Evolutionary conservation across 2,113 vertebrate genomes (phyloP).

Genomic region (Dromaius novaehollandiae): DNA sequence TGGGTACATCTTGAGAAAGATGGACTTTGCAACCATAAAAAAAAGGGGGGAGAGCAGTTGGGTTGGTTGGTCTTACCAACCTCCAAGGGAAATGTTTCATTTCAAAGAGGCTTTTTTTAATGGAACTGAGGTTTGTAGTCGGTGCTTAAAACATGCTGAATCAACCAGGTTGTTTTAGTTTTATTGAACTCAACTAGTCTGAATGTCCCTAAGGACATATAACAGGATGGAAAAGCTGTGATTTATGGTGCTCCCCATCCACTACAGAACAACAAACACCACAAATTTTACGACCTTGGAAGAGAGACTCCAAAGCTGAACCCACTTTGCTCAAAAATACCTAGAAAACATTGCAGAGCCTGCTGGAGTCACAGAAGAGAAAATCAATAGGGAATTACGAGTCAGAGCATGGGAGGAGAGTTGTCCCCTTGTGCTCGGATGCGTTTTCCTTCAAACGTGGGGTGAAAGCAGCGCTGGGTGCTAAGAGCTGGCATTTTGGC

Average conservation of each 20-base stretch:
- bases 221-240: background rate
- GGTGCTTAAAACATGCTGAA: background rate
- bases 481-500: background rate
- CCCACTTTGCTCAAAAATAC: rapidly evolving
- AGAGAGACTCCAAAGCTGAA: background rate
- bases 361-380: background rate
- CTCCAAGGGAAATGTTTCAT: background rate
- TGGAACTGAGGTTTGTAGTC: background rate
- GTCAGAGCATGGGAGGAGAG: rapidly evolving
- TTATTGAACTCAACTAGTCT: background rate
- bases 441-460: background rate
- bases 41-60: background rate
- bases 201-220: rapidly evolving
- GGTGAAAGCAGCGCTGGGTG: rapidly evolving
- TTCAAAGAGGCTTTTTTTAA: background rate
- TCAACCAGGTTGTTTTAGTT: background rate
- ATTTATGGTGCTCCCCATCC: background rate
- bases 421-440: rapidly evolving
- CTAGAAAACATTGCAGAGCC: background rate
- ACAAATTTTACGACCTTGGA: background rate
- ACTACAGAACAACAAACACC: background rate
- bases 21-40: background rate
- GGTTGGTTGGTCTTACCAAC: background rate
- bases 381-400: background rate
- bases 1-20: background rate